phyloP scores from a whole-genome alignment of 2,113 vertebrate species.

The Ahaetulla prasina region DNA sequence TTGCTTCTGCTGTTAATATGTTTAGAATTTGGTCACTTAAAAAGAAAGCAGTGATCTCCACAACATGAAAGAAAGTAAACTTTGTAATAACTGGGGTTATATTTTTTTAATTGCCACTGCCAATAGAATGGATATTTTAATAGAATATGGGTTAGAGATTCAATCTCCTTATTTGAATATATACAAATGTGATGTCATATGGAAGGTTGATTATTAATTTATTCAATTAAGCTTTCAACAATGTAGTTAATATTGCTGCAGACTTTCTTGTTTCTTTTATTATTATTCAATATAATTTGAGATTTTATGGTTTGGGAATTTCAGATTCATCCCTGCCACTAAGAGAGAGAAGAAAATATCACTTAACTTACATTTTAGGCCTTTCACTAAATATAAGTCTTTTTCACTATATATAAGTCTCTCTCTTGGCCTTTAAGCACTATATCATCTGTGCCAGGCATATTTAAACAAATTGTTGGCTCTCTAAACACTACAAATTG shows the following conservation, averaged over 20 bases:
- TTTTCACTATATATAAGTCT: neutral
- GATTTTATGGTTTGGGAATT: slow-evolving; percentile 42
- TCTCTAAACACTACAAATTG: slow-evolving; percentile 40
- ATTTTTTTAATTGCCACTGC: neutral
- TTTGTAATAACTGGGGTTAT: neutral
- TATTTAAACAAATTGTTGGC: slow-evolving; percentile 46
- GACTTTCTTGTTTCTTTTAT: slow-evolving; percentile 29
- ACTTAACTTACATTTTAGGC: slow-evolving; percentile 50
- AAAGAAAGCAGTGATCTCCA: neutral
- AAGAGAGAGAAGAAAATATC: slow-evolving; percentile 43
- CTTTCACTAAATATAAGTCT: slow-evolving; percentile 45
- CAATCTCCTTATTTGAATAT: neutral
- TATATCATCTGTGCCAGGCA: slow-evolving; percentile 36
- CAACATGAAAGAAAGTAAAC: neutral
- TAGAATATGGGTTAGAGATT: neutral
- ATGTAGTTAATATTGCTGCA: slow-evolving; percentile 50
- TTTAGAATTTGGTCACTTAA: neutral
- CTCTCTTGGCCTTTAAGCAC: slow-evolving; percentile 43
- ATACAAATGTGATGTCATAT: neutral
- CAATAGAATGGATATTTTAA: neutral
- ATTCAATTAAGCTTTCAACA: slow-evolving; percentile 57
- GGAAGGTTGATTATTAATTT: slow-evolving; percentile 1
- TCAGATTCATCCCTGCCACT: slow-evolving; percentile 31
- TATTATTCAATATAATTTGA: slow-evolving; percentile 24
- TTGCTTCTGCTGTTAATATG: neutral